Base-by-base conservation (phyloP, 1,140 invertebrate species). In the Campodea augens region DNA sequence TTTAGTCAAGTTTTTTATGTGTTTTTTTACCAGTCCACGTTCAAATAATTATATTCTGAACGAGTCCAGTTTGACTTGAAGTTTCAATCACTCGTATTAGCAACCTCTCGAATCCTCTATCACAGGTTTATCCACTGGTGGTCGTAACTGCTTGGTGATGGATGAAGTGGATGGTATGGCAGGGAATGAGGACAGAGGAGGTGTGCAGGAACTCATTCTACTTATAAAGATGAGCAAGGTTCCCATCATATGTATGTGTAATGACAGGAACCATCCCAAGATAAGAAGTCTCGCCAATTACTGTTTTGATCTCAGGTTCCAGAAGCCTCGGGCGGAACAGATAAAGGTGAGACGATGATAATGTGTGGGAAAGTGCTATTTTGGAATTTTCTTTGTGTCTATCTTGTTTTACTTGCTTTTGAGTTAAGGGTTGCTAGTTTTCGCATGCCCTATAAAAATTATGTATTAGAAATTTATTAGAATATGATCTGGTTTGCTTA, bases 81-180 rank as follows among this genome's bases (percentile, higher is more conserved):
- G 21, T 3, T 56, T 57, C 43, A 20, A 19, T 25, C 5, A 49
- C 39, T 22, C 21, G 24, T 4, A n/a, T n/a, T n/a, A n/a, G n/a
- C n/a, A n/a, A n/a, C n/a, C n/a, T n/a, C n/a, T n/a, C n/a, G n/a
- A n/a, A n/a, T n/a, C n/a, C n/a, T n/a, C n/a, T n/a, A n/a, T n/a
- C n/a, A n/a, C n/a, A n/a, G n/a, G n/a, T n/a, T n/a, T n/a, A n/a
- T n/a, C n/a, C n/a, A n/a, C n/a, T n/a, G n/a, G n/a, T n/a, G n/a
- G n/a, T n/a, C n/a, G n/a, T n/a, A n/a, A n/a, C n/a, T n/a, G n/a
- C n/a, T 60, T 99, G 1, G 70, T 99, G 12, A 99, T 99, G 96
- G 96, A 99, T 57, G 96, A 99, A 75, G 95, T 99, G 0, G 96
- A 99, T 61, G 96, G 96, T 12, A 98, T 99, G 93, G 87, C 91